Evolutionary conservation across 2,888 invertebrate genomes (phyloP).

Genomic region (Netelia fuscicornis): DNA sequence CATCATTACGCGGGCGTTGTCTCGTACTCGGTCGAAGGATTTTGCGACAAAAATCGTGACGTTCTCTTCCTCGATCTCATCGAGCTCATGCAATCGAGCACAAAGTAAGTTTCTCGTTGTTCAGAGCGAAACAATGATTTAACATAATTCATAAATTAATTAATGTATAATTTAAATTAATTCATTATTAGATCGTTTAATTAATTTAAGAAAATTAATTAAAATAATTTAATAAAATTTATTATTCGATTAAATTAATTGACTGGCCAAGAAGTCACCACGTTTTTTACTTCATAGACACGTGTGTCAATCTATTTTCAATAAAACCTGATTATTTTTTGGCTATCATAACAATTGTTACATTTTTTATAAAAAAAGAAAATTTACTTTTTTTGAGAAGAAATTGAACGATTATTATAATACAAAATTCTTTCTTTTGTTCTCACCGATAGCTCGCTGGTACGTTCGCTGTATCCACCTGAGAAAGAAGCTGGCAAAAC

Average conservation of each 20-base stretch:
- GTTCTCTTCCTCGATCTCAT: conserved; percentile 89
- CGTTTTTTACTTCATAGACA: too few relatives aligned
- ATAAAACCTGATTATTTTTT: too few relatives aligned
- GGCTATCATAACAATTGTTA: too few relatives aligned
- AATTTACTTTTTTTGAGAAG: background rate
- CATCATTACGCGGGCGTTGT: conserved; percentile 90
- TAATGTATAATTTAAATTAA: too few relatives aligned
- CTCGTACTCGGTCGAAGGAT: conserved; percentile 88
- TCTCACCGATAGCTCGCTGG: conserved; percentile 85
- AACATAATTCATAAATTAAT: too few relatives aligned
- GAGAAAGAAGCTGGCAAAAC: conserved; percentile 82
- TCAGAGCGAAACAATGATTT: background rate
- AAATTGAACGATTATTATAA: background rate
- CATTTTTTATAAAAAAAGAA: background rate
- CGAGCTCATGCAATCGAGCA: conserved; percentile 88
- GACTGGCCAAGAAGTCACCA: too few relatives aligned
- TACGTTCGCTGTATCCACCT: conserved; percentile 87
- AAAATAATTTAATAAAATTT: too few relatives aligned
- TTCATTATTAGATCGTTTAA: background rate
- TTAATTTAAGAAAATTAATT: too few relatives aligned
- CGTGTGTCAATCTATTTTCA: too few relatives aligned
- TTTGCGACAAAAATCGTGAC: conserved; percentile 90
- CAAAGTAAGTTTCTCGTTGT: conserved; percentile 84
- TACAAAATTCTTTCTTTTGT: conserved; percentile 2
- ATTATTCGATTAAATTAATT: too few relatives aligned